phyloP scores from a whole-genome alignment of 2,888 invertebrate genomes.

The Melinaea marsaeus region DNA sequence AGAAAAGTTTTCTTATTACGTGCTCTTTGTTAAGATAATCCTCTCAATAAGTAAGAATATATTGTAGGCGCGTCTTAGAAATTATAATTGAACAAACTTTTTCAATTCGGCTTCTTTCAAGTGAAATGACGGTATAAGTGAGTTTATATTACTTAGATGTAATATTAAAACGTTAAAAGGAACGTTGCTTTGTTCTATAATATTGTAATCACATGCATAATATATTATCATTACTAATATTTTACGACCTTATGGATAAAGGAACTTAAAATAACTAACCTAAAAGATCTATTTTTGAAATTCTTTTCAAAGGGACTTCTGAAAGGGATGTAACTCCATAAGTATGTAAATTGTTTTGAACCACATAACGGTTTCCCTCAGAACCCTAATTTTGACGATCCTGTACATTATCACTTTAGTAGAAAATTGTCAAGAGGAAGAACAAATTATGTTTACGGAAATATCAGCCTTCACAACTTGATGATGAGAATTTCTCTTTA shows the following conservation, averaged over 20 bases:
- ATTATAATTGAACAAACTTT: slow-evolving; percentile 54
- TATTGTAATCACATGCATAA: too few relatives aligned
- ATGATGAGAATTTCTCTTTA: too few relatives aligned
- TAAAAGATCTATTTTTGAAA: too few relatives aligned
- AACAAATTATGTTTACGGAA: slow-evolving; percentile 14
- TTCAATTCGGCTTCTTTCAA: slow-evolving; percentile 54
- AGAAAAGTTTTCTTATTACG: slow-evolving; percentile 32
- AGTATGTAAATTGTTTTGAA: too few relatives aligned
- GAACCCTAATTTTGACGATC: slow-evolving; percentile 15
- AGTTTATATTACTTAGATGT: slow-evolving; percentile 47
- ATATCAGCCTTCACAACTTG: slow-evolving; percentile 13
- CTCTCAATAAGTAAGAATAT: slow-evolving; percentile 33
- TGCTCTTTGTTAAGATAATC: slow-evolving; percentile 33
- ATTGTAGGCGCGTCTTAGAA: slow-evolving; percentile 33
- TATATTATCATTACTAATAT: too few relatives aligned
- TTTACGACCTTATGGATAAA: too few relatives aligned
- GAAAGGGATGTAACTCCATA: too few relatives aligned
- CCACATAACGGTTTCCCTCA: slow-evolving; percentile 7
- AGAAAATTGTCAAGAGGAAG: slow-evolving; percentile 13
- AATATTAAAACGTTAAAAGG: slow-evolving; percentile 25
- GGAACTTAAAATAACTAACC: too few relatives aligned
- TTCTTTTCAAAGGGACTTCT: too few relatives aligned
- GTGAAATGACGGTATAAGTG: slow-evolving; percentile 49
- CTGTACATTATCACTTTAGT: slow-evolving; percentile 13
- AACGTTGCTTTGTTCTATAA: slow-evolving; percentile 6